Evolutionary conservation across 92 coral and sea anemone genomes (phyloP).

Genomic region (Epizoanthus illoricatus): DNA sequence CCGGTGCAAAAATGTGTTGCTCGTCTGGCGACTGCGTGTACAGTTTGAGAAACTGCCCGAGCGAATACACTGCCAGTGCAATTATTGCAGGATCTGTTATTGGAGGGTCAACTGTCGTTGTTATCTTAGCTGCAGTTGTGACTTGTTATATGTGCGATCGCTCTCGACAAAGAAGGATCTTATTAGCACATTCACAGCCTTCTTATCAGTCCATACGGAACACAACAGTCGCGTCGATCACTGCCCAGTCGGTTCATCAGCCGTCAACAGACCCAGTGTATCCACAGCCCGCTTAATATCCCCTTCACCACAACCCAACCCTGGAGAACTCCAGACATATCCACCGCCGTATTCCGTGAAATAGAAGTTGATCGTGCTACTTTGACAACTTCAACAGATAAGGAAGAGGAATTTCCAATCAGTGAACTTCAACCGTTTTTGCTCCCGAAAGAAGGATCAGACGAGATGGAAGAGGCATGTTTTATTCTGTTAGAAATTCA

Average conservation of each 20-base stretch:
- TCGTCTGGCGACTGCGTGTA: slow-evolving; percentile 27
- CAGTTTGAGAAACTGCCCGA: neutral
- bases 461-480: no score
- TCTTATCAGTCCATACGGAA: neutral
- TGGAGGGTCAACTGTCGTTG: neutral
- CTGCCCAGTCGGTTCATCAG: neutral
- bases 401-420: no score
- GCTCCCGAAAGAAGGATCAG: no score
- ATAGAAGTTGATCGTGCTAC: no score
- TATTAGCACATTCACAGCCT: neutral
- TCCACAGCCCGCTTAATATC: neutral
- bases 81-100: slow-evolving; percentile 8
- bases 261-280: slow-evolving; percentile 5
- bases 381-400: no score
- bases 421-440: no score
- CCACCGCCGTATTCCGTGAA: no score
- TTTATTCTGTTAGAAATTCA: no score
- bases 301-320: neutral
- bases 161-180: slow-evolving; percentile 1
- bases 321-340: neutral
- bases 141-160: slow-evolving; percentile 7
- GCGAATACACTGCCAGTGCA: neutral
- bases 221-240: neutral
- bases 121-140: neutral
- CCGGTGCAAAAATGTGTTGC: slow-evolving; percentile 20